Conservation (phyloP, 2,797 vertebrate species). For the Apodemus agrarius region DNA sequence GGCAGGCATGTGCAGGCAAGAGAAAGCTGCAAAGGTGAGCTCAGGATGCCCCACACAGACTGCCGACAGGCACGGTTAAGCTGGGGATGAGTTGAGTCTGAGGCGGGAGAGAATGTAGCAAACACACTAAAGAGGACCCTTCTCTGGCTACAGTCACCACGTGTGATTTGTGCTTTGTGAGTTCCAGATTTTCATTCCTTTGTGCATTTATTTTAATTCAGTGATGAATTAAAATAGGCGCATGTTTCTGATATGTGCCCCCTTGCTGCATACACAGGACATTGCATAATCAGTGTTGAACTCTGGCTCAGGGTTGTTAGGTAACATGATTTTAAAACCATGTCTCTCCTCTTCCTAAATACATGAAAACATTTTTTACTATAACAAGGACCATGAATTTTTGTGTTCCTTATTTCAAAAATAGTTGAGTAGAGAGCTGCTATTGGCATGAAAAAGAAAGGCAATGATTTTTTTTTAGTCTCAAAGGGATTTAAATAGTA, state of each 20-base stretch:
- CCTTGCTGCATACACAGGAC: background rate
- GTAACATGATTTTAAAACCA: background rate
- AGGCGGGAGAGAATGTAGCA: background rate
- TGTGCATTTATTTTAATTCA: background rate
- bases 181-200: background rate
- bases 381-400: background rate
- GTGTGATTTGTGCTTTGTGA: background rate
- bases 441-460: background rate
- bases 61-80: background rate
- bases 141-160: background rate
- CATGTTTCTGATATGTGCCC: background rate
- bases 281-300: background rate
- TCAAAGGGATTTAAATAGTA: background rate
- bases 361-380: background rate
- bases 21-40: background rate
- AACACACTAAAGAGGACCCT: background rate
- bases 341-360: background rate
- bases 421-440: background rate
- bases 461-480: background rate
- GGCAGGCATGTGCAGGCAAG: background rate
- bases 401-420: constrained; percentile 30
- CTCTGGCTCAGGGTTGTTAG: background rate
- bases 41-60: background rate
- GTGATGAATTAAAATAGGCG: background rate
- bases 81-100: background rate